phyloP scores from a whole-genome alignment of 2,113 vertebrate species.

The Onychostoma macrolepis region DNA sequence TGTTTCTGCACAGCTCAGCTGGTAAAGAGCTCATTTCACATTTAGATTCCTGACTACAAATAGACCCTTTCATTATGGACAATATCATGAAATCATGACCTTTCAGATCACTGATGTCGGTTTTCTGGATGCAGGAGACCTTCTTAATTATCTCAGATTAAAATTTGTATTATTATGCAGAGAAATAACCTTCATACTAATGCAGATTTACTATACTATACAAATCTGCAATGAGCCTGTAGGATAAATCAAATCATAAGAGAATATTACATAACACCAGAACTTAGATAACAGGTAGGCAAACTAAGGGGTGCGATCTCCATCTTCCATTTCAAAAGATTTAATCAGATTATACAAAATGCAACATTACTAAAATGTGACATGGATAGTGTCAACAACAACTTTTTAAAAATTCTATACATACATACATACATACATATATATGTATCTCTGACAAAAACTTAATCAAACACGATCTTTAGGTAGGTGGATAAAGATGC shows the following conservation, averaged over 20 bases:
- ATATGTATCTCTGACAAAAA: not conserved
- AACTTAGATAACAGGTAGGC: not conserved
- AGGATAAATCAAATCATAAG: not conserved
- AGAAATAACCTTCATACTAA: not conserved
- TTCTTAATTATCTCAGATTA: not conserved
- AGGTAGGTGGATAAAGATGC: not conserved
- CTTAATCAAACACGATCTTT: not conserved
- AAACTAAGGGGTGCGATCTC: not conserved
- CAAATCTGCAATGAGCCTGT: not conserved
- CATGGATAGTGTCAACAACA: not conserved
- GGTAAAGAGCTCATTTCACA: constrained; percentile 1
- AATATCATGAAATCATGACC: not conserved
- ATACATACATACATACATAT: not conserved
- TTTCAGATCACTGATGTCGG: not conserved
- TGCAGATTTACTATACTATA: not conserved
- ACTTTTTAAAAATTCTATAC: not conserved
- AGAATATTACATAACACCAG: constrained; percentile 10
- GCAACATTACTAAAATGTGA: not conserved
- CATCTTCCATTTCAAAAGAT: not conserved
- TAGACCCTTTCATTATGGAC: not conserved
- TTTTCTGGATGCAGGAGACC: not conserved
- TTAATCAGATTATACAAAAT: not conserved
- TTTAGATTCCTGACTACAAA: constrained; percentile 7
- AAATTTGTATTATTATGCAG: not conserved
- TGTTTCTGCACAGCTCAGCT: constrained; percentile 27